Base-by-base conservation (phyloP, 2,797 vertebrate genomes). In the Ctenopoma multispine region DNA sequence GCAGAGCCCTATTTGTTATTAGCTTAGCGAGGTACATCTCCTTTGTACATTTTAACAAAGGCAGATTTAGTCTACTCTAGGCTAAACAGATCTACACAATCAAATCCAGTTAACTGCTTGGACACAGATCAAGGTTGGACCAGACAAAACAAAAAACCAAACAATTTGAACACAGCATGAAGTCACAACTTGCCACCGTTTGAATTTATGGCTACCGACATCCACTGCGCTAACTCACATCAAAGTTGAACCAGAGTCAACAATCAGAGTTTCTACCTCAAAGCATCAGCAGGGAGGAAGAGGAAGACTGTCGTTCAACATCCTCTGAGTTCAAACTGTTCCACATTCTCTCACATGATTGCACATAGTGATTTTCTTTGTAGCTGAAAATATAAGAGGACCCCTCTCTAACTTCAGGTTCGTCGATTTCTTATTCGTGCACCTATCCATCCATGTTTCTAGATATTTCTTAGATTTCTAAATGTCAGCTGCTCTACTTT, bases 1-100 rank as follows among this genome's bases (percentile, higher is more conserved):
- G 72, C 53, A 55, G 57, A 83, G 79, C 69, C 54, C 72, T 79
- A 74, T 34, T 62, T 64, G n/a, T 57, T 41, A 23, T 65, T 60
- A 79, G 65, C 70, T 75, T 59, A 48, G 21, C 53, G 5, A 31
- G 18, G 67, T 72, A 65, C 54, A 15, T 59, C 38, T 64, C 24
- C 46, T 60, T 61, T 67, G 47, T 11, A 64, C 24, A 10, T 14
- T 17, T 40, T 15, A 29, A 51, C 15, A 47, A 23, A 27, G 5
- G 72, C n/a, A 36, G 21, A 38, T 38, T 38, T 38, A 38, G 36
- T 38, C 12, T 34, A 34, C 1, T 34, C 31, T 34, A 34, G 1
- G 31, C 31, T 7, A 1, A 8, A 34, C 31, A 34, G 2, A 24
- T 24, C 31, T 1, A 34, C 36, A 38, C 36, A 34, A 34, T 34